phyloP scores from a whole-genome alignment of 2,888 invertebrate genomes.

The Hyppa rectilinea region DNA sequence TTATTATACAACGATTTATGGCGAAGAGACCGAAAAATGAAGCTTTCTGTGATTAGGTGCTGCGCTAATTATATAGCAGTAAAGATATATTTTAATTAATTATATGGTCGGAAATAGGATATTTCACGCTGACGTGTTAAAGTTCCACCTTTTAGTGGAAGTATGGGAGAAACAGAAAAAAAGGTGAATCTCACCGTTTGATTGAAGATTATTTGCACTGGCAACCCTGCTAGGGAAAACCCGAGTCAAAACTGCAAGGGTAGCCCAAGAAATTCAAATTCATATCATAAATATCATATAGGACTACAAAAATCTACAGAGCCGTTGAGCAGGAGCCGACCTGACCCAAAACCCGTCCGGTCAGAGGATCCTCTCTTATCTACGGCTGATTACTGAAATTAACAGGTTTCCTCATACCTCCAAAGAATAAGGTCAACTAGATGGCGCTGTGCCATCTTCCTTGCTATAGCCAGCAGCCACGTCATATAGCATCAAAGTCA shows the following conservation, averaged over 20 bases:
- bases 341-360: neutral
- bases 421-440: neutral
- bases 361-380: neutral
- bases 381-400: neutral
- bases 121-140: constrained; percentile 10
- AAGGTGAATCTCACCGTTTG: neutral
- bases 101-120: constrained; percentile 5
- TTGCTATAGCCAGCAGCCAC: neutral
- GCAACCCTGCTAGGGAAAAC: neutral
- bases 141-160: neutral
- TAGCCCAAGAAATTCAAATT: too few relatives aligned
- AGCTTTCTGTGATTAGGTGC: constrained; percentile 33
- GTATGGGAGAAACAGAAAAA: neutral
- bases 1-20: constrained; percentile 54
- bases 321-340: neutral
- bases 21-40: constrained; percentile 24
- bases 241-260: neutral
- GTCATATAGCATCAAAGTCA: too few relatives aligned
- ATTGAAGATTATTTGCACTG: too few relatives aligned
- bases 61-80: constrained; percentile 52
- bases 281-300: too few relatives aligned
- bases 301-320: too few relatives aligned
- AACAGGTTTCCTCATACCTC: neutral
- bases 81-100: constrained; percentile 41
- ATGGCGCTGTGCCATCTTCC: neutral